phyloP scores from a whole-genome alignment of 2,888 invertebrate genomes.

The Hyalella azteca region DNA sequence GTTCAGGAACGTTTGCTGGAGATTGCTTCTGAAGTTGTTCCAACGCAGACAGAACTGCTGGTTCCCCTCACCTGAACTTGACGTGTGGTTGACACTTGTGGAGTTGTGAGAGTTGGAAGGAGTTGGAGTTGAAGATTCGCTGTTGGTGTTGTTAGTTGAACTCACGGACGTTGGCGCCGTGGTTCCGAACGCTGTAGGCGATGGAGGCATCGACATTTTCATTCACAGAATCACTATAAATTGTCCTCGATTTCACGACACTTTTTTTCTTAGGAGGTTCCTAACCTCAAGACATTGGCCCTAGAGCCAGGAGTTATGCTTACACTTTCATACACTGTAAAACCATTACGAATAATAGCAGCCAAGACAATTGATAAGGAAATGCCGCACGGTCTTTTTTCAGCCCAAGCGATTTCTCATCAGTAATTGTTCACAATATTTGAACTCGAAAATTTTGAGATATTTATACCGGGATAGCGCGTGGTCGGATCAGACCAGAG shows the following conservation, averaged over 20 bases:
- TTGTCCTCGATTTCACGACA: no score
- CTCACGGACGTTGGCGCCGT: conserved; percentile 11
- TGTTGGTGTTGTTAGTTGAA: conserved; percentile 15
- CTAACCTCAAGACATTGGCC: no score
- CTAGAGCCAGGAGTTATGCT: no score
- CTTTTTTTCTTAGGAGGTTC: no score
- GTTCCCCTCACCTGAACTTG: conserved; percentile 1
- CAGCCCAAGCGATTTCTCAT: no score
- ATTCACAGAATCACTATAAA: no score
- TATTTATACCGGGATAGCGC: not conserved
- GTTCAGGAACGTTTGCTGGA: conserved; percentile 87
- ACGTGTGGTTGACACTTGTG: not conserved
- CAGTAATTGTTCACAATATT: no score
- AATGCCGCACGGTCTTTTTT: no score
- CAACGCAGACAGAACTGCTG: conserved; percentile 65
- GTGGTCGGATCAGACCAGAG: not conserved
- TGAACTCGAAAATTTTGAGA: not conserved
- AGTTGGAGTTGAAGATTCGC: conserved; percentile 5
- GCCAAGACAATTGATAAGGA: no score
- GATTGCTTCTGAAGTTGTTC: conserved; percentile 91
- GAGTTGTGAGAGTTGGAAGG: not conserved
- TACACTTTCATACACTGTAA: no score
- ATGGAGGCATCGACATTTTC: not conserved
- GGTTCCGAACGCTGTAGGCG: not conserved
- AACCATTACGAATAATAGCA: no score